These are phyloP conservation scores for Elysia chlorotica DNA, from an alignment of 1,140 invertebrate genomes.

Conservation along the genomic window DNA sequence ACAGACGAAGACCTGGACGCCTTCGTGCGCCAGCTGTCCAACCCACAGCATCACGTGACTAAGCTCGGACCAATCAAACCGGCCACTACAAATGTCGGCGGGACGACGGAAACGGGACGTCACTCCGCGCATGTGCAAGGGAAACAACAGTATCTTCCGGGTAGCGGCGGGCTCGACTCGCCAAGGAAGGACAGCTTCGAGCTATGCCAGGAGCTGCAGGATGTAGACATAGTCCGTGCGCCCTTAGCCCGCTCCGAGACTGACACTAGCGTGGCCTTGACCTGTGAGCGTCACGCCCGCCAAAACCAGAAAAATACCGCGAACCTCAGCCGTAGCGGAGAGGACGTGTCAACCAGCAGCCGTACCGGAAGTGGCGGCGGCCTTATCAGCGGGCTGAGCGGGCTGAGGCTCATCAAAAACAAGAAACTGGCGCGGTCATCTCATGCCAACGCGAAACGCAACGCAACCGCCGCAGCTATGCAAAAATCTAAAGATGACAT, in stretches of 20 bases:
- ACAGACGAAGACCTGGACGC: constrained; percentile 29
- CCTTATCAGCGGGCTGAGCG: constrained; percentile 3
- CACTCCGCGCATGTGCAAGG: background rate
- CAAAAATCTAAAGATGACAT: constrained; percentile 15
- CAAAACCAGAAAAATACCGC: background rate
- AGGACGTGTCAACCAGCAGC: background rate
- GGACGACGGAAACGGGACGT: too few species aligned
- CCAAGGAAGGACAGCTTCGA: constrained; percentile 10
- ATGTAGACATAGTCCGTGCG: constrained; percentile 3
- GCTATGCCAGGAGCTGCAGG: constrained; percentile 10
- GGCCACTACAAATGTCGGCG: too few species aligned
- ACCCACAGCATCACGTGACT: constrained; percentile 30
- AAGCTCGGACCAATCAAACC: background rate
- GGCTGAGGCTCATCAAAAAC: constrained; percentile 16
- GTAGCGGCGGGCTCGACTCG: background rate
- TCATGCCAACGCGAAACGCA: constrained; percentile 11
- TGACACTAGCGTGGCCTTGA: constrained; percentile 8
- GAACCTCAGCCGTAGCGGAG: background rate
- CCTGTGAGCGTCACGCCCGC: background rate
- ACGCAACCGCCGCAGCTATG: too few species aligned
- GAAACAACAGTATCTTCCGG: too few species aligned
- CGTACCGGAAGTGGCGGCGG: background rate
- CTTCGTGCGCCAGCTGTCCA: constrained; percentile 28
- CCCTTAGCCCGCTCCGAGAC: constrained; percentile 18
- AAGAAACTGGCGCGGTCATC: constrained; percentile 13